Base-by-base conservation (phyloP, 2,888 invertebrate species). In the Amorpha juglandis region DNA sequence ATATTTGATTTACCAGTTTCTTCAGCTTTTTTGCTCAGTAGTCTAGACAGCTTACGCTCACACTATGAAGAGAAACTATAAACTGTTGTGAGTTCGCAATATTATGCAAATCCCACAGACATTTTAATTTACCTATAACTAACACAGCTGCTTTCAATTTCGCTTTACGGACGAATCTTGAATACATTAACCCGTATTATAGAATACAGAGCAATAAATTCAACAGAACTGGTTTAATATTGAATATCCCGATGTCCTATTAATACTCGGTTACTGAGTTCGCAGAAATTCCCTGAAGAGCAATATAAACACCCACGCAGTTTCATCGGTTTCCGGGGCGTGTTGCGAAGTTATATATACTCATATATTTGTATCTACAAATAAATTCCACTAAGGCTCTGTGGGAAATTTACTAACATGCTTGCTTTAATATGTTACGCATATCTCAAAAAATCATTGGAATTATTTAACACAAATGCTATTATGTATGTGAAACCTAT, bases 111-210 rank as follows among this genome's bases (percentile, higher is more conserved):
- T 42, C 42, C 11, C 38, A 19, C 19, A 16, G 12, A n/a, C 35
- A 33, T 42, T 58, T 58, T 58, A 58, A 58, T 19, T 58, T 6
- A 38, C 55, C 55, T 58, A 58, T 58, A 58, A 38, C 35, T 58
- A 19, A 38, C 33, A n/a, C 58, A 38, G 58, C 38, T 38, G 58
- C 58, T 58, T 58, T 58, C 42, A 58, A 58, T 58, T 58, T 58
- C 16, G 42, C 7, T 42, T 58, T 42, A n/a, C 58, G 38, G 42
- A 42, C 42, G 19, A 58, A 58, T 42, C 19, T 42, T 58, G 58
- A 58, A 58, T 55, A 38, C 38, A 55, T 58, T 19, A 58, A 19
- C 1, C 38, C 2, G 55, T 16, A 42, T 58, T 58, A 58, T 58
- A 42, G 12, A 19, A 52, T 55, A 38, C 16, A 55, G 16, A 38